phyloP scores from a whole-genome alignment of 2,888 invertebrate genomes.

The Lomographa bimaculata region DNA sequence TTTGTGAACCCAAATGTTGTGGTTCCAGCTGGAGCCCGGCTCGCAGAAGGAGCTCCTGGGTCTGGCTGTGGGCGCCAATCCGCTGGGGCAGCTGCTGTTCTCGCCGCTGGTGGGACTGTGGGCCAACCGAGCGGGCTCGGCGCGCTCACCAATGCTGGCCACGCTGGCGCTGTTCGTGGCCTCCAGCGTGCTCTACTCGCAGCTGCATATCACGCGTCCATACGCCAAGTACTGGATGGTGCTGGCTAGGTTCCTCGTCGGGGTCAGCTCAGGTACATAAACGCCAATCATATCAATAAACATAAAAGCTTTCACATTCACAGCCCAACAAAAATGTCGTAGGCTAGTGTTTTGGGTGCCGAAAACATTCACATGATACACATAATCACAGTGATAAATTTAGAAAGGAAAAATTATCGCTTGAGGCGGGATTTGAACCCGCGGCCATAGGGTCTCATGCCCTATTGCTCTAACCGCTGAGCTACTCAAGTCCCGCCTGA shows the following conservation, averaged over 20 bases:
- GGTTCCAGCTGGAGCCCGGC: constrained; percentile 87
- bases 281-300: no score
- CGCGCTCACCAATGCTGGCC: constrained; percentile 87
- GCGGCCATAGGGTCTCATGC: no score
- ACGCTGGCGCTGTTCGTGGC: constrained; percentile 88
- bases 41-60: constrained; percentile 93
- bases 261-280: constrained; percentile 91
- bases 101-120: constrained; percentile 93
- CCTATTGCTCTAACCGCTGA: no score
- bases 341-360: no score
- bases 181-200: constrained; percentile 89
- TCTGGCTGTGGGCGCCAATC: constrained; percentile 92
- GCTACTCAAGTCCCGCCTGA: no score
- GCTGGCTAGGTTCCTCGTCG: constrained; percentile 90
- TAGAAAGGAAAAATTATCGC: no score
- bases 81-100: constrained; percentile 93
- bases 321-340: no score
- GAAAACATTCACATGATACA: no score
- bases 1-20: no score
- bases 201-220: constrained; percentile 87
- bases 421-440: no score
- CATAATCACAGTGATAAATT: no score
- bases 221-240: constrained; percentile 90
- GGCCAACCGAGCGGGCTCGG: constrained; percentile 89
- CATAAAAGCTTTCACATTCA: no score